phyloP scores from a whole-genome alignment of 2,888 invertebrate genomes.

The Pinctada fucata region DNA sequence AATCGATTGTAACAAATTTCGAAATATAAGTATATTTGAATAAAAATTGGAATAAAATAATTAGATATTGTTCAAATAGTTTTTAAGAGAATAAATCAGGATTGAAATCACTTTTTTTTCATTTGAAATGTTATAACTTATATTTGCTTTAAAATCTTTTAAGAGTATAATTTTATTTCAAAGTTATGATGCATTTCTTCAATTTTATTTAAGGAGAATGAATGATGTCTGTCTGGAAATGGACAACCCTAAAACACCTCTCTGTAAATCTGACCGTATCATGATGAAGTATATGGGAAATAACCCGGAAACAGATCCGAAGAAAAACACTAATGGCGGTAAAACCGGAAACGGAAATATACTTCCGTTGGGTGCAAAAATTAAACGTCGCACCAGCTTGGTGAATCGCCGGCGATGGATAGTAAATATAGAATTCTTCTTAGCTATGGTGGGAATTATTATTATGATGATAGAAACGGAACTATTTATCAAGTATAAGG shows the following conservation, averaged over 20 bases:
- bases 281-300: not conserved
- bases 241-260: not conserved
- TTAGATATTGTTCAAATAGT: no score
- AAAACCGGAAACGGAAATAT: not conserved
- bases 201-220: not conserved
- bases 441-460: constrained; percentile 60
- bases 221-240: not conserved
- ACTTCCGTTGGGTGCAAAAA: constrained; percentile 46
- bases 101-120: no score
- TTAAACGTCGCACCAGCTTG: constrained; percentile 48
- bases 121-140: no score
- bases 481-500: constrained; percentile 51
- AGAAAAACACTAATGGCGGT: not conserved
- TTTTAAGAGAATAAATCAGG: no score
- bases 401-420: constrained; percentile 55
- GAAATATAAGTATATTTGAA: no score
- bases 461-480: constrained; percentile 69
- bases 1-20: no score
- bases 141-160: no score
- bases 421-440: constrained; percentile 58
- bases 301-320: not conserved
- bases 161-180: no score
- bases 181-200: no score
- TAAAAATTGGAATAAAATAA: no score
- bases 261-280: not conserved